Base-by-base conservation (phyloP, 2,888 invertebrate genomes). In the Himalopsyche kuldschensis region DNA sequence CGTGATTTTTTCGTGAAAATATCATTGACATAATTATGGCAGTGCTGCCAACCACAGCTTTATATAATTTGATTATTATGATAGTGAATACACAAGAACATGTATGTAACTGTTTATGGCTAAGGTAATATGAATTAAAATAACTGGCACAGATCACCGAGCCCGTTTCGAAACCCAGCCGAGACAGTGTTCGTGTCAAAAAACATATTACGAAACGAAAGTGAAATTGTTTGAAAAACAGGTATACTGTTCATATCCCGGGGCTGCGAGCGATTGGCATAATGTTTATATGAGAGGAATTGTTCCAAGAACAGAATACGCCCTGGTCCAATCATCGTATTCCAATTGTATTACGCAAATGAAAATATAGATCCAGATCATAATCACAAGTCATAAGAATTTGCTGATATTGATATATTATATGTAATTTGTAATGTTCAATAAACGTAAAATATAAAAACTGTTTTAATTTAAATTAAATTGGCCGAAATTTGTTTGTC, bases 141-240 rank as follows among this genome's bases (percentile, higher is more conserved):
- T 55, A 55, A 55, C 55, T 55, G 20, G 55, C 55, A 55, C 55
- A 55, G 55, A 55, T 55, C 55, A 24, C 41, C 55, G 55, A 55
- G 55, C 55, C 55, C 55, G 55, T 55, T 55, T 55, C 55, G 55
- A 55, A 55, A 55, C 24, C 35, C 15, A 41, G 41, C 41, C 55
- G 55, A 20, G 3, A 2, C n/a, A 27, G 47, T 48, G 30, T 78
- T 48, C 76, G 76, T 81, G 81, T 76, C 47, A 76, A 81, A 76
- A 81, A 81, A 81, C 75, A 27, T 81, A 47, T 76, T 75, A 30
- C 76, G 75, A 69, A 75, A 81, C 30, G 48, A 79, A 82, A 82
- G 82, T 78, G 82, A 82, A 82, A 82, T 63, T 78, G 82, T 63
- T 82, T 78, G 15, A 78, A 35, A 78, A 82, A 82, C 75, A 46